Base-by-base conservation (phyloP, 2,797 vertebrate genomes). In the Helarctos malayanus region DNA sequence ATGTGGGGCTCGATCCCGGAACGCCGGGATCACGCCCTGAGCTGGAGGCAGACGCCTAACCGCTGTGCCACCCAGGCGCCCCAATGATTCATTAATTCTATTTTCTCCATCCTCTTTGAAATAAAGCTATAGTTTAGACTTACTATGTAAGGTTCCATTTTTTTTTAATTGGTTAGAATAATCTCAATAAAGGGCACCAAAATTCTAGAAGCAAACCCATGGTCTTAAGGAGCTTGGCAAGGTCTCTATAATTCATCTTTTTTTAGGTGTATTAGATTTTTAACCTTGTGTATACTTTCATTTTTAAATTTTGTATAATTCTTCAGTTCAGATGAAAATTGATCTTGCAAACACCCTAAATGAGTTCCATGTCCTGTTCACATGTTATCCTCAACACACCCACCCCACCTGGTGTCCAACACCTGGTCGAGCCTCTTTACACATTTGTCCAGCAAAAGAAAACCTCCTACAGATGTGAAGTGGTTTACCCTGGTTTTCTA, bases 81-180 rank as follows among this genome's bases (percentile, higher is more conserved):
- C n/a, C n/a, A n/a, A 84, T 57, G 69, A 88, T 52, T 91, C 54
- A 49, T 69, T 78, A 27, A 78, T 82, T 91, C 56, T 79, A 45
- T 29, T 82, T 95, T 91, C 54, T 52, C 69, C 18, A 63, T 63
- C 75, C 19, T 52, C 86, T 95, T 69, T 82, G n/a, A 69, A 95
- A 92, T 93, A 89, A 45, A 15, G 6, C 27, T 15, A 9, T 6
- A 16, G 71, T 35, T 11, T n/a, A 47, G 27, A 56, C 38, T 79
- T 54, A 16, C 47, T 27, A 47, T 8, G 57, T 25, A 32, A 56
- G 18, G 5, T 71, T 65, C 38, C 7, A 8, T 41, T 6, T 9
- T 76, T n/a, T n/a, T 92, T 87, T 41, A 32, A 9, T 54, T 25
- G 29, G 29, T 56, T 23, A 63, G 4, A 35, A 7, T 45, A 45